phyloP scores from a whole-genome alignment of 37 sponge, comb jelly and placozoan genomes.

The Beroe ovata region DNA sequence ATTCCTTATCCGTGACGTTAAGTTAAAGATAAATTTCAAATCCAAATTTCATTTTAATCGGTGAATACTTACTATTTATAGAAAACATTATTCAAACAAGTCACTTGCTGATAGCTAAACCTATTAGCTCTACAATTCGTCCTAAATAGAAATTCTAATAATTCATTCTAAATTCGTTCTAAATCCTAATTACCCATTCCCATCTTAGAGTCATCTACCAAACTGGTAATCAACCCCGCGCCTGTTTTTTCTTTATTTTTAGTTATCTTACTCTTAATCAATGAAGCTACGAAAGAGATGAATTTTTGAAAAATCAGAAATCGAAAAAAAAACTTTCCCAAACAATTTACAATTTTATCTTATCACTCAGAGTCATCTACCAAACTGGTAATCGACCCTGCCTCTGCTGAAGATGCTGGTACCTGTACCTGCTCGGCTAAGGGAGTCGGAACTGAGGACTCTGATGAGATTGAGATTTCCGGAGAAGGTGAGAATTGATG shows the following conservation, averaged over 20 bases:
- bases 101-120: too few relatives aligned
- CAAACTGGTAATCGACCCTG: conserved; percentile 24
- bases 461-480: conserved; percentile 7
- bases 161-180: neutral
- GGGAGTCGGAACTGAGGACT: conserved; percentile 25
- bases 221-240: conserved; percentile 22
- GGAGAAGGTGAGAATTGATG: too few relatives aligned
- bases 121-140: too few relatives aligned
- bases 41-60: too few relatives aligned
- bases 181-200: neutral
- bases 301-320: neutral
- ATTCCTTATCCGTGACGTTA: too few relatives aligned
- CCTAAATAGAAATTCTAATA: neutral
- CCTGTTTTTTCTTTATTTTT: too few relatives aligned
- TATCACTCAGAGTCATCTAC: neutral
- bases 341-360: neutral
- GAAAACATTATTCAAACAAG: too few relatives aligned
- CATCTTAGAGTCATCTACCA: conserved; percentile 2
- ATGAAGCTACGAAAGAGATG: too few relatives aligned
- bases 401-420: neutral
- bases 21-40: too few relatives aligned
- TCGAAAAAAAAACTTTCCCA: neutral
- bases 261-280: too few relatives aligned
- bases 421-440: conserved; percentile 29
- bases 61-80: too few relatives aligned